Evolutionary conservation across 2,888 invertebrate genomes (phyloP).

Genomic region (Synanthedon formicaeformis): DNA sequence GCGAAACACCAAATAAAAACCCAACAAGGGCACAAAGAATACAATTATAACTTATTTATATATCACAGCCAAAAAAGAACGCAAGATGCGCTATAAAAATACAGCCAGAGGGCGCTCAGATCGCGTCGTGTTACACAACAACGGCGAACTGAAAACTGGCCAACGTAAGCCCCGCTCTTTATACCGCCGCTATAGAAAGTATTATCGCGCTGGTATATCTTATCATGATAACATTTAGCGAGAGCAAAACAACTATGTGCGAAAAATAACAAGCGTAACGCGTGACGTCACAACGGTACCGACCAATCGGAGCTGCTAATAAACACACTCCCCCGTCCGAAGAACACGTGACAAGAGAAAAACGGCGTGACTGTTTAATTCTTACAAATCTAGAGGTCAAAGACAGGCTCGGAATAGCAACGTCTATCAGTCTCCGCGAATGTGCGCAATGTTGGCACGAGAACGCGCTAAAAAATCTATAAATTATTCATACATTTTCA

Average conservation of each 20-base stretch:
- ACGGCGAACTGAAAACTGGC: constrained; percentile 16
- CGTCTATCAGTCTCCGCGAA: neutral
- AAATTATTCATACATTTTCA: neutral
- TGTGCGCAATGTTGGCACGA: neutral
- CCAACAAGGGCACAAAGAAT: constrained; percentile 4
- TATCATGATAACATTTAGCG: constrained; percentile 40
- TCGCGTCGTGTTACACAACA: constrained; percentile 16
- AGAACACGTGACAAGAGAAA: constrained; percentile 30
- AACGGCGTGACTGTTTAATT: constrained; percentile 7
- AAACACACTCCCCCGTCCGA: constrained; percentile 47
- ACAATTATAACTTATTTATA: constrained; percentile 23
- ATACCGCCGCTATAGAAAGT: constrained; percentile 25
- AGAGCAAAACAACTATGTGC: constrained; percentile 27
- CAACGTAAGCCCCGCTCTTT: constrained; percentile 24
- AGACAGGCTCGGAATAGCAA: constrained; percentile 20
- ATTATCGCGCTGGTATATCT: constrained; percentile 22
- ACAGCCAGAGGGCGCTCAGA: constrained; percentile 8
- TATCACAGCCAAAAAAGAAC: constrained; percentile 10
- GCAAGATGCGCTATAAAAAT: constrained; percentile 7
- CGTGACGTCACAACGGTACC: constrained; percentile 37
- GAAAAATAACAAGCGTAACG: constrained; percentile 40
- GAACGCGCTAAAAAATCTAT: neutral
- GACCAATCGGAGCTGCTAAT: constrained; percentile 35
- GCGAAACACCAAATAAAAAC: constrained; percentile 6
- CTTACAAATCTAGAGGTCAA: constrained; percentile 28